A percentile compares a stretch with the other conserved stretches of the same genome.
Evolutionary conservation across 2,797 vertebrate genomes (phyloP).

Genomic region (Choloepus didactylus): DNA sequence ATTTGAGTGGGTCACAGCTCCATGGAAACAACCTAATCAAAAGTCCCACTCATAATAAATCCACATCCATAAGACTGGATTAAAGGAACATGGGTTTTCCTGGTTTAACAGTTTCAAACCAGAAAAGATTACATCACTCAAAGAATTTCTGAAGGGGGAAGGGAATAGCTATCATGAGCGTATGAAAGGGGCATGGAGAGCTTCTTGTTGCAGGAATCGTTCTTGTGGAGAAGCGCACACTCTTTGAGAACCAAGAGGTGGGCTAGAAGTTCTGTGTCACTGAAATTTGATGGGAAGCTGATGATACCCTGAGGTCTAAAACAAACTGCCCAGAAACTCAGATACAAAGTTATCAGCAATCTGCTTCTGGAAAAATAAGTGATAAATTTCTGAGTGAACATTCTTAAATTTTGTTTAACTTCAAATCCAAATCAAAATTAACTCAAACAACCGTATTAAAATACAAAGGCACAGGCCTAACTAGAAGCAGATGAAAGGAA

Average conservation of each 20-base stretch:
- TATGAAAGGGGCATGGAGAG: no score
- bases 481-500: not conserved
- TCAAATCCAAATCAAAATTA: not conserved
- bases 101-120: no score
- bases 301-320: not conserved
- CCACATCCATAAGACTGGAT: no score
- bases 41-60: no score
- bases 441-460: not conserved
- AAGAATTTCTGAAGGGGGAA: not conserved
- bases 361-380: not conserved
- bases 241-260: not conserved
- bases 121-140: not conserved
- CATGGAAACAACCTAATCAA: no score
- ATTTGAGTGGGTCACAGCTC: no score
- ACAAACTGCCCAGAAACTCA: not conserved
- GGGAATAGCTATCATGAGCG: not conserved
- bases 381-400: not conserved
- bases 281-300: not conserved
- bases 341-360: not conserved
- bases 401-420: not conserved
- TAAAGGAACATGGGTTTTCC: no score
- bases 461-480: not conserved
- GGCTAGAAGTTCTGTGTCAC: not conserved
- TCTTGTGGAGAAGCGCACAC: not conserved
- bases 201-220: not conserved